Percentiles rank a stretch among this genome's conserved stretches.
Evolutionary conservation across 2,797 vertebrate species (phyloP).

Genomic region (Oryzias dopingdopingensis): DNA sequence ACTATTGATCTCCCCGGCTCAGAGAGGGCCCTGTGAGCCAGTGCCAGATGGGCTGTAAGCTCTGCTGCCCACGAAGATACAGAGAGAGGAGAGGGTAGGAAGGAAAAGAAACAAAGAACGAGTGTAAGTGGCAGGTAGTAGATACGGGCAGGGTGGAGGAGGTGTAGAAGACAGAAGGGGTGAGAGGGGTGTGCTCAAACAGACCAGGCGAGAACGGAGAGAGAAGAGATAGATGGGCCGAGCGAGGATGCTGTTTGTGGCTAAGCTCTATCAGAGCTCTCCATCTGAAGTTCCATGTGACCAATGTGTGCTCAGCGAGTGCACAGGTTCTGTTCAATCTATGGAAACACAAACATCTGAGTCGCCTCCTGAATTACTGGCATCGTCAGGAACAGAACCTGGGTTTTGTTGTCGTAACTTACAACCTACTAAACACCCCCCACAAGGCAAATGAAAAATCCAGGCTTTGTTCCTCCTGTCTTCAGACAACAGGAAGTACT

Average conservation of each 20-base stretch:
- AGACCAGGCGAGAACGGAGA: conserved; percentile 25
- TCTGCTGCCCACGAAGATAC: conserved; percentile 70
- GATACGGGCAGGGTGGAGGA: conserved; percentile 41
- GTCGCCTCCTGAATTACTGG: conserved; percentile 48
- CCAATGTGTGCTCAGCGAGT: conserved; percentile 67
- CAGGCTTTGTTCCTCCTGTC: conserved; percentile 47
- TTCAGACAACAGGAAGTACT: conserved; percentile 43
- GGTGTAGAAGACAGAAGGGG: conserved; percentile 30
- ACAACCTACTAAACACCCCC: conserved; percentile 39
- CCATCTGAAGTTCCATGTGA: conserved; percentile 77
- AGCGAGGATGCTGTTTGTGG: conserved; percentile 64
- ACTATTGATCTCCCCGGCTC: conserved; percentile 75
- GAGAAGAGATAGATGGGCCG: conserved; percentile 34
- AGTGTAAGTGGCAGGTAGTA: conserved; percentile 57
- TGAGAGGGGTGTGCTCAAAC: conserved; percentile 34
- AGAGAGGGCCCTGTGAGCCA: conserved; percentile 70
- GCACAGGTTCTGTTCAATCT: conserved; percentile 60
- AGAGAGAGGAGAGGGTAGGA: conserved; percentile 54
- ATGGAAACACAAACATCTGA: conserved; percentile 58
- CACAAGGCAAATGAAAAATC: neutral
- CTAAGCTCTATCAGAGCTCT: conserved; percentile 76
- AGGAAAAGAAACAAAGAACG: conserved; percentile 60
- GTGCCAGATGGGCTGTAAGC: conserved; percentile 76
- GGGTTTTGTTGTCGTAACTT: conserved; percentile 67
- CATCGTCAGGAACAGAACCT: conserved; percentile 47